Conservation (phyloP, 2,888 invertebrate species). For the Sipha maydis region DNA sequence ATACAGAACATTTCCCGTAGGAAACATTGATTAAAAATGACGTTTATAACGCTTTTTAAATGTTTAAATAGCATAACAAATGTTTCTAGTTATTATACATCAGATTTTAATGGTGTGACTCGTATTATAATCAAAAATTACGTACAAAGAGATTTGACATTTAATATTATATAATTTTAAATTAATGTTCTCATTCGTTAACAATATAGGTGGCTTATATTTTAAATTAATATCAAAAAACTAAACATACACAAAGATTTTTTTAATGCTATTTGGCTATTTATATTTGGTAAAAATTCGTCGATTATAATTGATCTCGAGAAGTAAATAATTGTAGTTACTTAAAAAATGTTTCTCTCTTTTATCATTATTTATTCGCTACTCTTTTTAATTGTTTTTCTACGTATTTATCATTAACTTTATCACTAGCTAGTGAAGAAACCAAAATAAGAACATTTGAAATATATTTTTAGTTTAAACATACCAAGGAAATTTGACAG, state of each 20-base stretch:
- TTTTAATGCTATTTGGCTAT: neutral
- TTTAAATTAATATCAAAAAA: neutral
- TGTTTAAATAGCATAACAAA: too few relatives aligned
- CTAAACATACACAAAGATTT: neutral
- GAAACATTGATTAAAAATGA: too few relatives aligned
- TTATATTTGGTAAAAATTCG: neutral
- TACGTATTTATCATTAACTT: neutral
- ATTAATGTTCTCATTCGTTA: too few relatives aligned
- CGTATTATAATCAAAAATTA: too few relatives aligned
- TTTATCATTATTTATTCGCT: neutral
- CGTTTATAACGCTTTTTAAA: too few relatives aligned
- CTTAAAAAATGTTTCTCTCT: neutral
- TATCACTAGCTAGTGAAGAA: neutral
- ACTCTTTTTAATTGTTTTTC: neutral
- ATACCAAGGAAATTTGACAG: neutral
- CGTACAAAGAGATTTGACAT: too few relatives aligned
- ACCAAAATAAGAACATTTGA: neutral
- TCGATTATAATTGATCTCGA: neutral
- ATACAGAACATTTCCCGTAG: too few relatives aligned
- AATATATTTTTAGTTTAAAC: neutral
- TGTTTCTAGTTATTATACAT: too few relatives aligned
- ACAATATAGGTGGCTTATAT: too few relatives aligned
- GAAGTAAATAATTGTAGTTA: constrained; percentile 15
- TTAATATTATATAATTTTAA: too few relatives aligned
- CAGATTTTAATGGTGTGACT: too few relatives aligned